phyloP scores from a whole-genome alignment of 2,797 vertebrate genomes.

The Galago senegalensis region DNA sequence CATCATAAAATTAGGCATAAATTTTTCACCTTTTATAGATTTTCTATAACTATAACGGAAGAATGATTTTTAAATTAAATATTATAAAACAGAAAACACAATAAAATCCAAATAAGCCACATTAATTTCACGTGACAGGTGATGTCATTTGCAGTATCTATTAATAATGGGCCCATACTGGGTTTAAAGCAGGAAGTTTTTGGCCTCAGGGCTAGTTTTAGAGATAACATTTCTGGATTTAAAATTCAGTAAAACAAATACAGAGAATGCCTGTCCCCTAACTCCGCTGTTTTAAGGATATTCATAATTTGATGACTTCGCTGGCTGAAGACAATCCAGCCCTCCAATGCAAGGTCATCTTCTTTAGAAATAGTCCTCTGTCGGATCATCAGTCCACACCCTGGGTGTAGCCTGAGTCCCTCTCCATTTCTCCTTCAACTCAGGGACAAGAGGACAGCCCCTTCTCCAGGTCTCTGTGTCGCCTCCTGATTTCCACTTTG shows the following conservation, averaged over 20 bases:
- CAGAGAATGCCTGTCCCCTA: neutral
- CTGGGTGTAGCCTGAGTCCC: rapidly evolving
- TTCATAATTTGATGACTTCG: neutral
- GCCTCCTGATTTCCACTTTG: too few species aligned
- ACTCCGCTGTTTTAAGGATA: rapidly evolving
- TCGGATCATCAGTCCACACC: neutral
- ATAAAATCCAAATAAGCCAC: constrained; percentile 7
- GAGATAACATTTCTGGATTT: constrained; percentile 39
- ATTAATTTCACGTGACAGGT: neutral
- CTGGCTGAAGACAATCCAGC: neutral
- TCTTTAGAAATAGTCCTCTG: neutral
- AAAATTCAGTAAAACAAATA: constrained; percentile 60
- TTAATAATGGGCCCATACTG: neutral
- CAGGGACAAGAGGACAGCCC: rapidly evolving
- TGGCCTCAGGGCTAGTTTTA: neutral
- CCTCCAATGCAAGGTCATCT: rapidly evolving
- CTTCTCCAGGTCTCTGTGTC: neutral
- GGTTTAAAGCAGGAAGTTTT: neutral
- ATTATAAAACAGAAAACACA: neutral
- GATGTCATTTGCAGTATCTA: neutral
- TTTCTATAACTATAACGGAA: constrained; percentile 21
- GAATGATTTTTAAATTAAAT: constrained; percentile 24
- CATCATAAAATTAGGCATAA: neutral
- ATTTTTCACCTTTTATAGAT: neutral
- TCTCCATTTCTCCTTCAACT: too few species aligned